Percentiles rank a stretch among this genome's conserved stretches.
These are phyloP conservation scores for Scaptodrosophila lebanonensis DNA, from an alignment of 1,140 invertebrate species.

Conservation along the genomic window DNA sequence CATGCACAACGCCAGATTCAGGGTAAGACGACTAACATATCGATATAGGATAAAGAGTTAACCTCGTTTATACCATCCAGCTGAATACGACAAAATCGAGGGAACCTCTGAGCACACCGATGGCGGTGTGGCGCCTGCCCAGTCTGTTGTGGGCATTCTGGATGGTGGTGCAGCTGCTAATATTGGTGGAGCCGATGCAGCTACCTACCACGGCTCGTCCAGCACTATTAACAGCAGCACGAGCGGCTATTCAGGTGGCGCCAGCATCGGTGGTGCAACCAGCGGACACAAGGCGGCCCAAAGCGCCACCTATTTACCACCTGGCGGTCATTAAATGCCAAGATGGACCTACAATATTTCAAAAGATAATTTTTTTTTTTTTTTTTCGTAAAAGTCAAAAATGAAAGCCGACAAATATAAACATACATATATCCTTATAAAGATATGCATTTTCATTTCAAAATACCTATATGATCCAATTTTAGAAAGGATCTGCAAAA, in stretches of 20 bases:
- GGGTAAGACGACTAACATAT: slow-evolving; percentile 39
- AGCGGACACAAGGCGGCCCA: slow-evolving; percentile 36
- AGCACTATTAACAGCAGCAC: too few species aligned
- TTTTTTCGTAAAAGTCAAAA: slow-evolving; percentile 2
- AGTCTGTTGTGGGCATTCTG: slow-evolving; percentile 69
- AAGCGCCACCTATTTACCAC: slow-evolving; percentile 54
- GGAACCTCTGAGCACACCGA: slow-evolving; percentile 67
- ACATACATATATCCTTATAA: too few species aligned
- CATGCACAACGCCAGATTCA: slow-evolving; percentile 74
- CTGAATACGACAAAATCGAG: slow-evolving; percentile 70
- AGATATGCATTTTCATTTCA: background rate
- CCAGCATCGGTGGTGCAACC: too few species aligned
- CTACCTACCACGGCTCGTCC: too few species aligned
- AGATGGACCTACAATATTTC: slow-evolving; percentile 22
- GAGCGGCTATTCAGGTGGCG: too few species aligned
- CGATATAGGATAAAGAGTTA: background rate
- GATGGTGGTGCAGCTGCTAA: slow-evolving; percentile 45
- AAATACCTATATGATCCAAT: slow-evolving; percentile 7
- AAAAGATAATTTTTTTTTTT: slow-evolving; percentile 26
- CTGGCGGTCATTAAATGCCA: slow-evolving; percentile 42
- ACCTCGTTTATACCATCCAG: slow-evolving; percentile 2
- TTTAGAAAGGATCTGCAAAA: background rate
- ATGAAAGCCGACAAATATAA: too few species aligned
- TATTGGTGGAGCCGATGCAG: background rate
- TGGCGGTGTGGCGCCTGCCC: slow-evolving; percentile 62